Evolutionary conservation across 92 coral and sea anemone species (phyloP).

Genomic region (Palythoa caribaeorum): DNA sequence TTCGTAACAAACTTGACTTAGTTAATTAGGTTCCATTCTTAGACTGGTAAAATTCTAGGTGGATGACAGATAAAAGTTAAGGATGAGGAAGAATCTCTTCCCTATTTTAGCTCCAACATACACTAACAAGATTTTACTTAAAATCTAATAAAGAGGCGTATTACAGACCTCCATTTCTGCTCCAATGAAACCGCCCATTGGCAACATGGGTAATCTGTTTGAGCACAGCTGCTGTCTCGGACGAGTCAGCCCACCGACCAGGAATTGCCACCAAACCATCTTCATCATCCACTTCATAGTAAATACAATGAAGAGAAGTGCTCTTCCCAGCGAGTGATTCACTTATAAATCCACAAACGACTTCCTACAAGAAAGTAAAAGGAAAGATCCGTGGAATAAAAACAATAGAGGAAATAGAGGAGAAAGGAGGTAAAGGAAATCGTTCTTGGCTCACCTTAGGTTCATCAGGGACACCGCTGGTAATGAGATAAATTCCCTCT

Average conservation of each 20-base stretch:
- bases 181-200: slow-evolving; percentile 97
- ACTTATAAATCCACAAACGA: slow-evolving; percentile 91
- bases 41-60: neutral
- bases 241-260: slow-evolving; percentile 88
- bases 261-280: slow-evolving; percentile 94
- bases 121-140: neutral
- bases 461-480: slow-evolving; percentile 96
- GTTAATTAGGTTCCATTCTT: neutral
- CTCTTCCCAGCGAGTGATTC: slow-evolving; percentile 96
- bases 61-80: neutral
- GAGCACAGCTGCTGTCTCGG: slow-evolving; percentile 81
- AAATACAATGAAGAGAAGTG: slow-evolving; percentile 84
- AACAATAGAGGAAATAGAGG: neutral
- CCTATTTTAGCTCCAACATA: neutral
- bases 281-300: slow-evolving; percentile 94
- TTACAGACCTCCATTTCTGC: slow-evolving; percentile 85
- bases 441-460: slow-evolving; percentile 72
- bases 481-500: slow-evolving; percentile 92
- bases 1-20: neutral
- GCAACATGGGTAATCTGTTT: slow-evolving; percentile 92
- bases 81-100: neutral
- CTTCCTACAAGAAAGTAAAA: slow-evolving; percentile 68
- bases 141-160: neutral
- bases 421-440: neutral
- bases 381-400: neutral